Base-by-base conservation (phyloP, 1,140 invertebrate species). In the Zaprionus ornatus region DNA sequence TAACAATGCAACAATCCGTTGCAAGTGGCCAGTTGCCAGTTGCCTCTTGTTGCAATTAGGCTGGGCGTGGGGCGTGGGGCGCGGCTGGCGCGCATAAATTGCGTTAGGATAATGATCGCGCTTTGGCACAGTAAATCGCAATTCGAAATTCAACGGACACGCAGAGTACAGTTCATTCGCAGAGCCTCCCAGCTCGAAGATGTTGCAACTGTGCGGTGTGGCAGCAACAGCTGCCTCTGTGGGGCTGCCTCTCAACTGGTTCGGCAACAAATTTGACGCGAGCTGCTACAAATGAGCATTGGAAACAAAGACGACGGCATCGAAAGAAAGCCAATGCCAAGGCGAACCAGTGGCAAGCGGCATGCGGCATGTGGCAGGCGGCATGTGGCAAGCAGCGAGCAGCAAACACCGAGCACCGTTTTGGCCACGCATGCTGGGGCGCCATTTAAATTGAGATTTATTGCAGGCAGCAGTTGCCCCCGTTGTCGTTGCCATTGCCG, bases 401-500 rank as follows among this genome's bases (percentile, higher is more conserved):
- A 69, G 80, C 71, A 73, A 71, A 65, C 65, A 63, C 42, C 74
- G 79, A 81, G 73, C 71, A 81, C 83, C 90, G 90, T 91, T 91
- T 82, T 84, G 90, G 81, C 85, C 85, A 88, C 83, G 85, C 85
- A 91, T 91, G 86, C 86, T 84, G 90, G 90, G 90, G 90, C 90
- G 90, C 90, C 90, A 91, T 90, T 91, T 91, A 84, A 91, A 91
- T 91, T 91, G 86, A 91, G 90, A 91, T 91, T 91, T 91, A 91
- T 91, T 90, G 85, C 85, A 59, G 67, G 82, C 82, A 81, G 69
- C 86, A 74, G 68, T 81, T 73, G 70, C 70, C 52, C 56, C 72
- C 82, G 80, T 72, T 80, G n/a, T 52, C 27, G 65, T 55, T 48
- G 82, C 68, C 2, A 12, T 40, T 21, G 57, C 77, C 21, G 17